Conservation (phyloP, 2,888 invertebrate genomes). For the Tortricodes alternella region DNA sequence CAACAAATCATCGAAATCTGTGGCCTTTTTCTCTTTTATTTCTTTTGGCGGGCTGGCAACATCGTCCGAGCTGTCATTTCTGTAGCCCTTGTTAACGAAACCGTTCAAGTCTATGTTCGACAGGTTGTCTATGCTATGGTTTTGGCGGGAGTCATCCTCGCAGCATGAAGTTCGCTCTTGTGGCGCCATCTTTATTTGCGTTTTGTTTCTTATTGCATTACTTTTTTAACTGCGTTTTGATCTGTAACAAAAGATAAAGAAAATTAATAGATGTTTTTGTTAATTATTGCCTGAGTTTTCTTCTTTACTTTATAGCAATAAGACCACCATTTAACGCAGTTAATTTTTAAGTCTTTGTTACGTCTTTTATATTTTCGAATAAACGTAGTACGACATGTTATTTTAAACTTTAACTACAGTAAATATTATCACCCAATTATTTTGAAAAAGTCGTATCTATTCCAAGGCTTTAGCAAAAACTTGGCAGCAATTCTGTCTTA, state of each 20-base stretch:
- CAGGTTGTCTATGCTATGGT: conserved; percentile 50
- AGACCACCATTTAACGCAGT: too few relatives aligned
- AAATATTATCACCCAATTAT: too few relatives aligned
- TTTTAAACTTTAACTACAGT: too few relatives aligned
- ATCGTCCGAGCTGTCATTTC: conserved; percentile 58
- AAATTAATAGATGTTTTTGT: neutral
- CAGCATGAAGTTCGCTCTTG: conserved; percentile 76
- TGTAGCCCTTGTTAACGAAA: conserved; percentile 73
- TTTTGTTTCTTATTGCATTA: conserved; percentile 39
- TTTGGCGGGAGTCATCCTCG: conserved; percentile 62
- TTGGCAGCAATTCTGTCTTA: too few relatives aligned
- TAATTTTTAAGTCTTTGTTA: too few relatives aligned
- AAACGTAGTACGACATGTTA: too few relatives aligned
- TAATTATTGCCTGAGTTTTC: neutral
- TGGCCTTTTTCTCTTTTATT: conserved; percentile 60
- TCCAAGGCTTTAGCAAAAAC: too few relatives aligned
- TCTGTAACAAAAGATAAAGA: conserved; percentile 38
- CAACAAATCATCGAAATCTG: conserved; percentile 92
- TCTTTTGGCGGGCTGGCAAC: conserved; percentile 42
- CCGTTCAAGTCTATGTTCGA: conserved; percentile 68
- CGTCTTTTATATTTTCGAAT: too few relatives aligned
- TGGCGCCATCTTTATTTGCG: conserved; percentile 69
- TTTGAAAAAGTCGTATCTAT: too few relatives aligned
- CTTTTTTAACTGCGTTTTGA: conserved; percentile 32
- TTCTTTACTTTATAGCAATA: neutral